Base-by-base conservation (phyloP, 2,888 invertebrate species). In the Apodemia zela region DNA sequence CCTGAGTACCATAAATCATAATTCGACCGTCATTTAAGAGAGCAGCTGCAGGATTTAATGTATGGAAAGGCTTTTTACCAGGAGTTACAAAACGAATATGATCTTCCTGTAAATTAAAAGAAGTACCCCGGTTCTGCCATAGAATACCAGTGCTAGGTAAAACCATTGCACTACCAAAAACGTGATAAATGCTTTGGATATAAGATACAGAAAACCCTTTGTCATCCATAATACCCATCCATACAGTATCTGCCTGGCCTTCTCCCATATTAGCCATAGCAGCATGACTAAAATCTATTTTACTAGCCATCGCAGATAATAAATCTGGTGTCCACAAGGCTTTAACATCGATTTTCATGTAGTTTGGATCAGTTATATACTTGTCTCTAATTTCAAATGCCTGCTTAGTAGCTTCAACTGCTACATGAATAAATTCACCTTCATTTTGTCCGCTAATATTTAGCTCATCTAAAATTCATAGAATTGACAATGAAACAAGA, bases 191-290 rank as follows among this genome's bases (percentile, higher is more conserved):
- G 63, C 90, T 90, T 72, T 90, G 90, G 69, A 90, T 90, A 68
- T 85, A 90, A 51, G 89, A 89, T 54, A 90, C 87, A 15, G 87
- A 88, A 73, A 82, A 90, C 0, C 90, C 90, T 73, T 81, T 85
- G 59, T 67, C 78, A 67, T 90, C 90, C 87, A 89, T 89, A 11
- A 80, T 79, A 13, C 89, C 90, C 79, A 90, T 78, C 90, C 90
- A 90, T 63, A 90, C 72, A 15, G 90, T 90, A 65, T 89, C 90
- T 8, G 87, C 89, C 3, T 82, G 75, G 1, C 85, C 86, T 69
- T 79, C 81, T 0, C 80, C 81, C 58, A 75, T 72, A 38, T 74
- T 80, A 45, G 63, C 63, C 4, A 65, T 59, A 59, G 79, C 77
- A 35, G 80, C 77, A 63, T 70, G 63, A 65, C 82, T 71, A 2